Conservation (phyloP, 2,113 vertebrate genomes). For the Terrapene triunguis region DNA sequence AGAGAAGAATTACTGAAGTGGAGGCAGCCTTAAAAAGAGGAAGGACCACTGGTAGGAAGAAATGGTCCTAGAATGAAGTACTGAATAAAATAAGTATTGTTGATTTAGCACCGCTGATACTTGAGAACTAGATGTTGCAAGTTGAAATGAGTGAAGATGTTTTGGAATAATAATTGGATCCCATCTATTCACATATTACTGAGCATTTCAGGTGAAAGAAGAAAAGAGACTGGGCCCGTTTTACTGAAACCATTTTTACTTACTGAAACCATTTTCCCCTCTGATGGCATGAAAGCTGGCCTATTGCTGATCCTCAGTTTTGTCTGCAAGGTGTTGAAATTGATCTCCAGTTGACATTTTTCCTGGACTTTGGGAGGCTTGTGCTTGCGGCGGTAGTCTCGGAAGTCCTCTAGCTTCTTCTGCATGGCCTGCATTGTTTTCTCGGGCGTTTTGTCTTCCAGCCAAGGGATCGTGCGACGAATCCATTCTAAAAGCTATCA, state of each 20-base stretch:
- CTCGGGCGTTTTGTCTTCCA: constrained; percentile 94
- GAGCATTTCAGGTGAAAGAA: not conserved
- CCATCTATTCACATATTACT: not conserved
- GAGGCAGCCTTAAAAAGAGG: not conserved
- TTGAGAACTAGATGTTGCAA: not conserved
- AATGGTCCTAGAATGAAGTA: constrained; percentile 7
- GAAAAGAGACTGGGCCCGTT: not conserved
- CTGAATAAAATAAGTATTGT: not conserved
- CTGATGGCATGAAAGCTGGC: constrained; percentile 98
- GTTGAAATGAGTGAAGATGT: not conserved
- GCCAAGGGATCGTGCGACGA: constrained; percentile 95
- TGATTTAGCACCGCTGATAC: not conserved
- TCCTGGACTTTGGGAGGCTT: constrained; percentile 98
- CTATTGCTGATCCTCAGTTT: constrained; percentile 97
- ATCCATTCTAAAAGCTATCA: constrained; percentile 95
- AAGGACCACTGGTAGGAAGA: not conserved
- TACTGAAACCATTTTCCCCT: constrained; percentile 99
- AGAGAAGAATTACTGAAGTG: not conserved
- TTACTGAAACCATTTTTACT: constrained; percentile 94
- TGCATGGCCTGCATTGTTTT: constrained; percentile 97
- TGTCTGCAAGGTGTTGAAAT: constrained; percentile 98
- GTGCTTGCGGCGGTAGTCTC: constrained; percentile 96
- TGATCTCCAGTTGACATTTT: constrained; percentile 99
- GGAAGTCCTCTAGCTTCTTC: constrained; percentile 96
- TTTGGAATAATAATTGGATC: not conserved